These are phyloP conservation scores for Chiloscyllium plagiosum DNA, from an alignment of 2,113 vertebrate species.

Conservation along the genomic window DNA sequence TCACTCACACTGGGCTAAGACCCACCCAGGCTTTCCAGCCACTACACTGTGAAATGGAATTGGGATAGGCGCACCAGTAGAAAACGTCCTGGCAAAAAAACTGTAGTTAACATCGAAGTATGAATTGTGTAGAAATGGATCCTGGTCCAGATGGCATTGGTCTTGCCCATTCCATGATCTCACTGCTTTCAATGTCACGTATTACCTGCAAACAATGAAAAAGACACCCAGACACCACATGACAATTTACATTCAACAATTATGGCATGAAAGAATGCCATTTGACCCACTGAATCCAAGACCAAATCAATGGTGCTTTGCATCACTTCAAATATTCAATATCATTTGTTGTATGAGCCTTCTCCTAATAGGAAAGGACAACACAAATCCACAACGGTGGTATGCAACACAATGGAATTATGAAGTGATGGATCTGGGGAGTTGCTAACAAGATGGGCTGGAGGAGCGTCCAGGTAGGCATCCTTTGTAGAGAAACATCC, in stretches of 20 bases:
- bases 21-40: no score
- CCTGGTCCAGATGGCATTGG: background rate
- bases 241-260: background rate
- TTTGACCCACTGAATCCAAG: no score
- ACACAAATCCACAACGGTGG: background rate
- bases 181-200: background rate
- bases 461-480: background rate
- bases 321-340: background rate
- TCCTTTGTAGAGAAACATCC: background rate
- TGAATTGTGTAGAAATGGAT: background rate
- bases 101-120: background rate
- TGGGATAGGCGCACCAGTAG: slow-evolving; percentile 20
- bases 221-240: background rate
- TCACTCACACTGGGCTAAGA: no score
- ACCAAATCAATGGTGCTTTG: no score
- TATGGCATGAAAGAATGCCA: background rate
- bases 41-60: background rate
- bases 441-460: background rate
- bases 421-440: background rate
- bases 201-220: background rate
- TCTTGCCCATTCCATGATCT: background rate
- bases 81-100: slow-evolving; percentile 34
- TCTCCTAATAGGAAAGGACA: background rate
- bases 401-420: background rate
- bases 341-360: background rate